Evolutionary conservation across 2,113 vertebrate genomes (phyloP), one percentile per base, ranked within the genome.

Genomic region (Carassius carassius): DNA sequence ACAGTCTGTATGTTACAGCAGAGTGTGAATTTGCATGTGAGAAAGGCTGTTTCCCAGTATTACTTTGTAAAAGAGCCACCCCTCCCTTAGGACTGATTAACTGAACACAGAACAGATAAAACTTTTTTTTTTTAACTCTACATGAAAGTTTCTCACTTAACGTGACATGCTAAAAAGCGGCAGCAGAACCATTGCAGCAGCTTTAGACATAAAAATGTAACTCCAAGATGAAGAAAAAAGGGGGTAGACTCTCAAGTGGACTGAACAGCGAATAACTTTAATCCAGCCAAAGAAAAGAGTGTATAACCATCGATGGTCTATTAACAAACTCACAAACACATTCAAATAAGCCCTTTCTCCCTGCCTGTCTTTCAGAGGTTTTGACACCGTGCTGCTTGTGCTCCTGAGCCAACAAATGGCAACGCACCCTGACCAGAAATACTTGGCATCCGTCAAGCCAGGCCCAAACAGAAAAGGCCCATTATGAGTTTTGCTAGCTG

Each of bases 401-500:
- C 91, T 89, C 91, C 83, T 91, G 88, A 86, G 81, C 54, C 78
- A 77, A 86, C 86, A 73, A 81, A 82, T 91, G 88, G 91, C 86
- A 90, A 81, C 81, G 85, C 73, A 88, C 75, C 79, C 13, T 85
- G 90, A 91, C 91, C 91, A 93, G 88, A 92, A 93, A 92, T 93
- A 91, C 89, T 93, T 92, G 90, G 92, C 92, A 88, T 87, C 83
- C 58, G 72, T 83, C 85, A 85, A 47, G 49, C 90, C 88, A 90
- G 92, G 85, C 89, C 84, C 88, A 91, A 91, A 93, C 89, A 93
- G 86, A 92, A 84, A 75, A 88, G 89, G 83, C 67, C 89, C 74
- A 93, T 94, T 94, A 91, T 93, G 91, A 83, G 44, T 88, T 89
- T 90, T 88, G 87, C 89, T 91, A 67, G 74, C 89, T 90, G 92